phyloP scores from a whole-genome alignment of 2,888 invertebrate genomes.

The Sminthurinus aureus region DNA sequence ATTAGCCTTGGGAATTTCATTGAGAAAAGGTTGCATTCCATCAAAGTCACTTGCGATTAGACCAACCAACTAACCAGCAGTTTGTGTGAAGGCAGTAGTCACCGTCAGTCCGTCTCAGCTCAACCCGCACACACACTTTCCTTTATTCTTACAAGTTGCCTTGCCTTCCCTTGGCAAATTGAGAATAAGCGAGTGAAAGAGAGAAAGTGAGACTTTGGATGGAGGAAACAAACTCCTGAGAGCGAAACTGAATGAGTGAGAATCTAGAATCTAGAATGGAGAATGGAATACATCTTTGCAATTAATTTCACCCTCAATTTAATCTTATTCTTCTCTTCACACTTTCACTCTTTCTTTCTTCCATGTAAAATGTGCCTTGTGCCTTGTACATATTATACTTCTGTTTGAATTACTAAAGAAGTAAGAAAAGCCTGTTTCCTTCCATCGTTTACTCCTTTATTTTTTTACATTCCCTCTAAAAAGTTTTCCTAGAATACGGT shows the following conservation, averaged over 20 bases:
- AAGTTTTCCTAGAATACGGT: too few species aligned
- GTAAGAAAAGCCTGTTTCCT: background rate
- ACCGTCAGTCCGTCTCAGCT: too few species aligned
- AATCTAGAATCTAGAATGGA: background rate
- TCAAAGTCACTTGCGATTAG: constrained; percentile 43
- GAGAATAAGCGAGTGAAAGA: background rate
- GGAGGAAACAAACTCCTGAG: background rate
- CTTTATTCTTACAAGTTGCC: too few species aligned
- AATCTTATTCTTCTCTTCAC: constrained; percentile 27
- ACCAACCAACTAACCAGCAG: constrained; percentile 5
- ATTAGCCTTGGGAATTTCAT: constrained; percentile 44
- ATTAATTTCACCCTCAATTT: constrained; percentile 45
- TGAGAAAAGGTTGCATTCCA: constrained; percentile 42
- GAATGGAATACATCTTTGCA: constrained; percentile 21
- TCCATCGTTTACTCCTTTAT: too few species aligned
- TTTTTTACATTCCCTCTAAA: too few species aligned
- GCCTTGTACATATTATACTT: background rate
- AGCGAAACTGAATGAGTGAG: background rate
- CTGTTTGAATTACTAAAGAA: constrained; percentile 13
- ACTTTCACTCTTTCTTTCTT: background rate
- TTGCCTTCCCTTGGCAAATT: too few species aligned
- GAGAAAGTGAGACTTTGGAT: background rate
- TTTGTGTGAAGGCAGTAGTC: background rate
- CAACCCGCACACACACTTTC: too few species aligned
- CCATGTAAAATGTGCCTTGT: background rate